These are phyloP conservation scores for Dromas ardeola DNA, from an alignment of 2,113 vertebrate genomes.

Conservation along the genomic window DNA sequence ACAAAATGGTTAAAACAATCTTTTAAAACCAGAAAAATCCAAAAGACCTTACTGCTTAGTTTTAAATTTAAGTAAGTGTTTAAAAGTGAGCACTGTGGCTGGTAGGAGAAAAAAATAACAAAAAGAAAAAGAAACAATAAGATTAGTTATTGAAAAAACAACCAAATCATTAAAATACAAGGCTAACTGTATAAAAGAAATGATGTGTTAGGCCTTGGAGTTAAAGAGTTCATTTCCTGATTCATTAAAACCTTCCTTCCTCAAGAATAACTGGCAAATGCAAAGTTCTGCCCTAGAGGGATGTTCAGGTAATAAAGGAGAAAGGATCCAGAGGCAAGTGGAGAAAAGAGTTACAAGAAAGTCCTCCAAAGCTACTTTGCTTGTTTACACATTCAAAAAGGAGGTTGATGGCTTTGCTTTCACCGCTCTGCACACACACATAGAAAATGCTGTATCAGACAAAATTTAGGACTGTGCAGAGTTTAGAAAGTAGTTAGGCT, in stretches of 20 bases:
- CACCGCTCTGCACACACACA: background rate
- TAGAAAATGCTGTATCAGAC: background rate
- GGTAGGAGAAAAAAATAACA: background rate
- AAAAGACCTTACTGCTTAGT: background rate
- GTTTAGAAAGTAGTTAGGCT: background rate
- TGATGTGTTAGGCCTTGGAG: background rate
- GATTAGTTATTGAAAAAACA: background rate
- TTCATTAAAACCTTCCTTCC: constrained; percentile 40
- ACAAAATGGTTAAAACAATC: background rate
- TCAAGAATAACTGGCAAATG: background rate
- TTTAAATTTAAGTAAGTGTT: background rate
- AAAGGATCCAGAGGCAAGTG: constrained; percentile 4
- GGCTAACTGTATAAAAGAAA: constrained; percentile 1
- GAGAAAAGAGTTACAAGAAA: background rate
- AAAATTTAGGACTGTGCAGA: background rate
- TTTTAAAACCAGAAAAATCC: background rate
- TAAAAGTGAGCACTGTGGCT: background rate
- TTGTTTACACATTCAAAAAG: background rate
- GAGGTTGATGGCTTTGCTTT: background rate
- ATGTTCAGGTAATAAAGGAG: constrained; percentile 10
- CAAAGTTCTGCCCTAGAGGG: constrained; percentile 15
- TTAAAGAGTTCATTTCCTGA: constrained; percentile 48
- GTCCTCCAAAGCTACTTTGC: background rate
- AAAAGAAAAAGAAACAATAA: background rate
- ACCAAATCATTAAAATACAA: constrained; percentile 4